A percentile compares a stretch with the other conserved stretches of the same genome.
Conservation (phyloP, 1,140 invertebrate species). For the Cotesia vestalis region DNA sequence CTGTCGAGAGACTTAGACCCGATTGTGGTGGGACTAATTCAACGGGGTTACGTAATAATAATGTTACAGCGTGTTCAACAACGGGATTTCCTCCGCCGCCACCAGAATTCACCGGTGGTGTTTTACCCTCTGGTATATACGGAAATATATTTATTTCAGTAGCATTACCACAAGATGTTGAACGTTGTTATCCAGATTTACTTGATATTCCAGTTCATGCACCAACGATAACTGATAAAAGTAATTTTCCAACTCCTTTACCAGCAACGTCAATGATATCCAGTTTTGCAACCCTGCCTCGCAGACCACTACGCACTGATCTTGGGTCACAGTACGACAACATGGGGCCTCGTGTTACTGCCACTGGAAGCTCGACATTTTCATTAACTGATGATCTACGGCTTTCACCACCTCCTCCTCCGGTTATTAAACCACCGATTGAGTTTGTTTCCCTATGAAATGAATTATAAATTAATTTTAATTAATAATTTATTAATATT, state of each 20-base stretch:
- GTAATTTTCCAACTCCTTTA: conserved; percentile 43
- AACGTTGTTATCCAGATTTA: conserved; percentile 78
- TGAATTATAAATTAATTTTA: conserved; percentile 4
- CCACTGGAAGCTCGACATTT: conserved; percentile 82
- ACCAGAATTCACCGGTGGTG: conserved; percentile 72
- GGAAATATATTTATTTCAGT: conserved; percentile 81
- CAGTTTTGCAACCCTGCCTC: conserved; percentile 72
- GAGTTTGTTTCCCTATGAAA: conserved; percentile 62
- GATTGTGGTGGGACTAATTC: conserved; percentile 42
- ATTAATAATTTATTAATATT: too few species aligned
- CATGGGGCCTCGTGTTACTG: conserved; percentile 87
- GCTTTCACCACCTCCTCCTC: conserved; percentile 63
- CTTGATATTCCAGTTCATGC: conserved; percentile 72
- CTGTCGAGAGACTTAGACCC: conserved; percentile 75
- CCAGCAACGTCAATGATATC: conserved; percentile 57
- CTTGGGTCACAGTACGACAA: conserved; percentile 78
- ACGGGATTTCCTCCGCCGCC: conserved; percentile 72
- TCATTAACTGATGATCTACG: conserved; percentile 75
- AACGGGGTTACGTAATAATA: conserved; percentile 40
- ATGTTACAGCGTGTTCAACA: conserved; percentile 46
- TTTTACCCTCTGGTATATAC: conserved; percentile 70
- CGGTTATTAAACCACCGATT: conserved; percentile 67
- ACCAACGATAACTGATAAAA: conserved; percentile 40
- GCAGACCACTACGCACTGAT: conserved; percentile 60
- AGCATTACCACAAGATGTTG: conserved; percentile 74